Conservation (phyloP, 2,888 invertebrate genomes). For the Drosophila maculinotata region DNA sequence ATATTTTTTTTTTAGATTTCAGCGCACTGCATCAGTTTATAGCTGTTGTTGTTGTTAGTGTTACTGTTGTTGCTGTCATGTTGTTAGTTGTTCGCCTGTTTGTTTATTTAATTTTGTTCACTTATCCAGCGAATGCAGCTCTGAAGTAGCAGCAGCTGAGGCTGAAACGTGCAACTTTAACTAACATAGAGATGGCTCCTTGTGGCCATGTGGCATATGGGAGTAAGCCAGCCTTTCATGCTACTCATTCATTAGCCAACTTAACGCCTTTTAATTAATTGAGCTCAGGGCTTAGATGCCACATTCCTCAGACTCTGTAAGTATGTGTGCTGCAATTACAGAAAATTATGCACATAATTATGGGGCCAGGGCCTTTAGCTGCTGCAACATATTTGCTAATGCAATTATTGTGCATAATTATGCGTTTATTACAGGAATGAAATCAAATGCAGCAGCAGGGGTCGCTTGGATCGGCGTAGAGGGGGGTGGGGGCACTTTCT, state of each 20-base stretch:
- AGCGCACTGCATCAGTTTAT: constrained; percentile 51
- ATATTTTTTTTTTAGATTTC: constrained; percentile 38
- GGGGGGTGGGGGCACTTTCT: background rate
- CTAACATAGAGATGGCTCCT: background rate
- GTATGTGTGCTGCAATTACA: constrained; percentile 33
- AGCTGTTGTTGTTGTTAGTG: constrained; percentile 26
- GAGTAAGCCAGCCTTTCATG: background rate
- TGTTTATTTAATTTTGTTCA: constrained; percentile 66
- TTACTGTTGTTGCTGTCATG: constrained; percentile 20
- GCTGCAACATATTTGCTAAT: constrained; percentile 64
- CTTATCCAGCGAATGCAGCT: constrained; percentile 57
- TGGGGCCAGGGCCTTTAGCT: constrained; percentile 36
- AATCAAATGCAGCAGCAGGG: constrained; percentile 29
- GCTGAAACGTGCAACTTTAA: background rate
- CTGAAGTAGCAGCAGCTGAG: constrained; percentile 16
- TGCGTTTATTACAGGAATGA: constrained; percentile 70
- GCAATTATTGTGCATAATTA: constrained; percentile 75
- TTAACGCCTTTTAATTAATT: constrained; percentile 72
- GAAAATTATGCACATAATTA: constrained; percentile 56
- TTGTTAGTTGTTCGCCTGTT: constrained; percentile 42
- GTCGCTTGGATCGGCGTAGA: background rate
- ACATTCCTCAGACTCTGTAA: background rate
- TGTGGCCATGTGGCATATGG: constrained; percentile 10
- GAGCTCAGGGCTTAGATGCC: constrained; percentile 32
- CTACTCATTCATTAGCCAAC: constrained; percentile 60